Conservation (phyloP, 1,140 invertebrate genomes). For the Doryteuthis pealeii region DNA sequence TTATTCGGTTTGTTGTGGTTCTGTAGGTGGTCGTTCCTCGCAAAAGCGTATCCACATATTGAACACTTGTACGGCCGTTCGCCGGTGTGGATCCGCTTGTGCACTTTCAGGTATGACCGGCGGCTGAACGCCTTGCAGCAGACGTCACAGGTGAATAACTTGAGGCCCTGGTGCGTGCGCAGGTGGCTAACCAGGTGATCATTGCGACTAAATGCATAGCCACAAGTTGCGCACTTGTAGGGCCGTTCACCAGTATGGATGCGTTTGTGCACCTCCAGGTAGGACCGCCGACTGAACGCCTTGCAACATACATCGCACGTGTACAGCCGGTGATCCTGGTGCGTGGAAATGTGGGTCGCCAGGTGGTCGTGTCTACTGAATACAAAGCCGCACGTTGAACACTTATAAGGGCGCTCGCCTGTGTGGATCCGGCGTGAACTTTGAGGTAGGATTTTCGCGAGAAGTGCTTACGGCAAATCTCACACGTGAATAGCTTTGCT, state of each 20-base stretch:
- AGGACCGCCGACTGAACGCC: constrained; percentile 58
- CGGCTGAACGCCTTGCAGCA: constrained; percentile 58
- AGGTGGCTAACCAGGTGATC: constrained; percentile 52
- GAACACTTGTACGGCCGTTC: constrained; percentile 57
- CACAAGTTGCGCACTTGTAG: constrained; percentile 50
- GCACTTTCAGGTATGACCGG: constrained; percentile 57
- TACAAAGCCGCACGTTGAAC: constrained; percentile 10
- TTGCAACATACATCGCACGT: constrained; percentile 46
- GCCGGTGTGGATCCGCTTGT: constrained; percentile 57
- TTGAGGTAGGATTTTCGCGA: constrained; percentile 20
- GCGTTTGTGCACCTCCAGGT: constrained; percentile 57
- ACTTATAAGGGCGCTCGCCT: background rate
- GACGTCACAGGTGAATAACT: constrained; percentile 34
- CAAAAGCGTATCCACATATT: constrained; percentile 58
- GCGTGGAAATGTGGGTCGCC: constrained; percentile 53
- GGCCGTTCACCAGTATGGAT: constrained; percentile 60
- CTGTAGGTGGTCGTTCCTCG: constrained; percentile 11
- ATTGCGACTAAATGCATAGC: constrained; percentile 11
- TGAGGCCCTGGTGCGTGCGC: constrained; percentile 29
- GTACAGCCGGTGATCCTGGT: constrained; percentile 31
- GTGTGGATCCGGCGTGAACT: constrained; percentile 19
- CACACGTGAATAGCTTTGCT: constrained; percentile 16
- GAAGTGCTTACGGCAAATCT: constrained; percentile 26
- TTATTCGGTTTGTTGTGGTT: constrained; percentile 17
- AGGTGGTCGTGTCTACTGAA: constrained; percentile 19